Percentiles rank a stretch among this genome's conserved stretches.
Conservation (phyloP, 1,140 invertebrate species). For the Neodiprion lecontei region DNA sequence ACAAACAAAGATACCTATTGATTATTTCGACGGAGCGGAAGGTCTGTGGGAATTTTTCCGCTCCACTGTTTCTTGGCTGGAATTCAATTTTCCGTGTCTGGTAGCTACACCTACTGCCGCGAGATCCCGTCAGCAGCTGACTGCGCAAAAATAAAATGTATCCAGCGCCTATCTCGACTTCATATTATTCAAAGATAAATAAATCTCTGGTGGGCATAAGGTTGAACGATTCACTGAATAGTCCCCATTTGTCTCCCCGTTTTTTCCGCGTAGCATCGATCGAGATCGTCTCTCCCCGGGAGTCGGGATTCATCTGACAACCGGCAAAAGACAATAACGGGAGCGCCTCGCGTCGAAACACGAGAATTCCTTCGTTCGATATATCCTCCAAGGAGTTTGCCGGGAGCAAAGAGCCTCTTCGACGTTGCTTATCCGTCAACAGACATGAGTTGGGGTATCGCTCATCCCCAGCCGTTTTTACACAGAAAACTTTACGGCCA, state of each 20-base stretch:
- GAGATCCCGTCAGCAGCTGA: background rate
- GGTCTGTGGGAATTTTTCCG: background rate
- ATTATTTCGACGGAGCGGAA: background rate
- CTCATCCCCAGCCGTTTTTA: too few species aligned
- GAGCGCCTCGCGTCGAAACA: background rate
- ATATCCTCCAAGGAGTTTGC: constrained; percentile 9
- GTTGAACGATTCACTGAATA: too few species aligned
- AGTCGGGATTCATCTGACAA: background rate
- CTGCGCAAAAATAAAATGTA: background rate
- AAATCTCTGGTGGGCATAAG: background rate
- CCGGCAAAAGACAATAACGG: constrained; percentile 11
- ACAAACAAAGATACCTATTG: too few species aligned
- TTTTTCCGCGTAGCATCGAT: background rate
- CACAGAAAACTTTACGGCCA: too few species aligned
- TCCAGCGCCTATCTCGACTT: background rate
- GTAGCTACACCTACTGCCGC: background rate
- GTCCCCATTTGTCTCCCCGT: background rate
- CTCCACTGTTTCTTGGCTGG: background rate
- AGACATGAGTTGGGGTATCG: background rate
- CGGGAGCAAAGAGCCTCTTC: background rate
- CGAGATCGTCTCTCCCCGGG: background rate
- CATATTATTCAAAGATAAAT: constrained; percentile 3
- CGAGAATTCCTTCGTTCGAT: background rate
- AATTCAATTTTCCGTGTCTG: background rate
- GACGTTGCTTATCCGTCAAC: background rate